Evolutionary conservation across 2,797 vertebrate genomes (phyloP), one percentile per base, ranked within the genome.

Genomic region (Bucorvus abyssinicus): DNA sequence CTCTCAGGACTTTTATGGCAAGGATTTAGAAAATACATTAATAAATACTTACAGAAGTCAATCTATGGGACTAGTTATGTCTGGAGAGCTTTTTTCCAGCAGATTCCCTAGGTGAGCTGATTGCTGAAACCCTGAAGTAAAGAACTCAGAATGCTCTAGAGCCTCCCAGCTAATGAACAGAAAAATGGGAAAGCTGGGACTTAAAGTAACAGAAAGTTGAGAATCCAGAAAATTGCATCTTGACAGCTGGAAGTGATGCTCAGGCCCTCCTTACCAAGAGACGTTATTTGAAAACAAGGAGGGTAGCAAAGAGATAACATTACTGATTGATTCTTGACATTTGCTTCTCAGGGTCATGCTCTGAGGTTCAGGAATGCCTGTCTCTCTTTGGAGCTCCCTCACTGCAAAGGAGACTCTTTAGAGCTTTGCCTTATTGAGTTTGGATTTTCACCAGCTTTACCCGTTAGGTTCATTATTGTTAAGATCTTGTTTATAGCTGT

Each of bases 41-140:
- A 78, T 91, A 78, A 85, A 74, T 87, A 80, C 79, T 89, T 83
- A 59, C 12, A 49, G 61, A 30, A 94, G 65, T 81, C 76, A 65
- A 19, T 74, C 65, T 75, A 5, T 32, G 38, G 49, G 50, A 78
- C 69, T 76, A 8, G 69, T 59, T 93, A 47, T 73, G 67, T 55
- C 76, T 94, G 87, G 76, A 90, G 90, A 86, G 87, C 21, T 94
- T 94, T 93, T 69, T 69, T 78, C 19, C n/a, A 30, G 64, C 73
- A 67, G 42, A 85, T 87, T 81, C 19, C 50, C 3, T 61, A 36
- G 61, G 73, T 81, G 79, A 91, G 81, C 40, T 84, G 74, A 18
- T 27, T 68, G 86, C 86, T 84, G 78, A 93, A 94, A 55, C 49
- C 42, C 59, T 87, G 40, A 95, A 78, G 36, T 42, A n/a, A 73